phyloP scores from a whole-genome alignment of 2,113 vertebrate genomes.

The Saimiri boliviensis region DNA sequence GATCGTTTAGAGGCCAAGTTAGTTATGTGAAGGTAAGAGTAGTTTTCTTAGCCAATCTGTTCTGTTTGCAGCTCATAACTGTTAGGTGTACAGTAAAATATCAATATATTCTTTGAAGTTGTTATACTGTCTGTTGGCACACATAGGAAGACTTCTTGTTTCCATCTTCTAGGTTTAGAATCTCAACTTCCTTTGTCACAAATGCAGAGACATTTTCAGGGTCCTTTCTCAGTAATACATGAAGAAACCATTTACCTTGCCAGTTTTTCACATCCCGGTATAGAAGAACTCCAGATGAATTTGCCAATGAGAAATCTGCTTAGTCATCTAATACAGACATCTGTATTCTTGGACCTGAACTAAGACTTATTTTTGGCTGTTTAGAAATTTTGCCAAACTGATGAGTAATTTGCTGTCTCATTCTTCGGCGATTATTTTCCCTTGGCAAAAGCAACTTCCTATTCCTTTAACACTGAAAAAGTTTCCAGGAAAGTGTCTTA shows the following conservation, averaged over 20 bases:
- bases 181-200: neutral
- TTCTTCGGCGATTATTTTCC: neutral
- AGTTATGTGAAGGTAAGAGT: neutral
- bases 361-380: neutral
- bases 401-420: constrained; percentile 12
- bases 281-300: neutral
- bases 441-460: neutral
- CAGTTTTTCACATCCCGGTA: neutral
- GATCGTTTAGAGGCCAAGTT: neutral
- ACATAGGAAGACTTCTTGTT: neutral
- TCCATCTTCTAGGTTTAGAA: neutral
- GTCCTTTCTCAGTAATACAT: neutral
- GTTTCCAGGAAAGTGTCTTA: neutral
- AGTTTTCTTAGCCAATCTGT: neutral
- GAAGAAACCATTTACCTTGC: neutral
- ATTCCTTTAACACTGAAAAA: neutral
- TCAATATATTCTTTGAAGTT: neutral
- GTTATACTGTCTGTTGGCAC: neutral
- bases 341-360: neutral
- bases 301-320: neutral
- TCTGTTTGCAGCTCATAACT: neutral
- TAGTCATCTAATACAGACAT: neutral
- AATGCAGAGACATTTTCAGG: neutral
- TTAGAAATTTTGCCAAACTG: constrained; percentile 5
- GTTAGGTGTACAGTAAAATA: neutral